Evolutionary conservation across 2,888 invertebrate species (phyloP).

Genomic region (Eristalinus sepulchralis): DNA sequence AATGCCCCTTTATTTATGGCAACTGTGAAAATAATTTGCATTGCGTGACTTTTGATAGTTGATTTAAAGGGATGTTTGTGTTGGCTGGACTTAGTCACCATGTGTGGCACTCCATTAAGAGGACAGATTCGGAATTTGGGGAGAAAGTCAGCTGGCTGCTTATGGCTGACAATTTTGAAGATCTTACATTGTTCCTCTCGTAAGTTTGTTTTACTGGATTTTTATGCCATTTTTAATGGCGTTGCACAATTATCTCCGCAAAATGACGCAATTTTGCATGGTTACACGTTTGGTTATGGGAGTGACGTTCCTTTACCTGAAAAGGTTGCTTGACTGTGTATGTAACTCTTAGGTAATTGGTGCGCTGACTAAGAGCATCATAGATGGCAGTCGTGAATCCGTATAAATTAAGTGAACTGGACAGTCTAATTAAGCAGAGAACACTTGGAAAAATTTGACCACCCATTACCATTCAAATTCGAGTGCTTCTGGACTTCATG

Average conservation of each 20-base stretch:
- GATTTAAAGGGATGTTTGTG: not conserved
- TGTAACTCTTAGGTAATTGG: not conserved
- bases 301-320: not conserved
- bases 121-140: not conserved
- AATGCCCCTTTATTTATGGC: not conserved
- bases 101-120: not conserved
- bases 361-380: too few species aligned
- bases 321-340: not conserved
- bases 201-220: not conserved
- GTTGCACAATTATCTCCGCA: not conserved
- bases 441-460: too few species aligned
- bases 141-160: not conserved
- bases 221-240: not conserved
- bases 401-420: too few species aligned
- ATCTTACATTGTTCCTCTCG: not conserved
- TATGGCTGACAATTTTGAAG: not conserved
- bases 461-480: too few species aligned
- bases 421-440: too few species aligned
- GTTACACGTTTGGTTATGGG: not conserved
- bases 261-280: not conserved
- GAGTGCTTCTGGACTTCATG: too few species aligned
- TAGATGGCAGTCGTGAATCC: too few species aligned
- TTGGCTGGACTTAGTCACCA: not conserved
- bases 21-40: not conserved
- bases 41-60: not conserved